Conservation (phyloP, 2,113 vertebrate genomes). For the Myrmophylax atrothorax region DNA sequence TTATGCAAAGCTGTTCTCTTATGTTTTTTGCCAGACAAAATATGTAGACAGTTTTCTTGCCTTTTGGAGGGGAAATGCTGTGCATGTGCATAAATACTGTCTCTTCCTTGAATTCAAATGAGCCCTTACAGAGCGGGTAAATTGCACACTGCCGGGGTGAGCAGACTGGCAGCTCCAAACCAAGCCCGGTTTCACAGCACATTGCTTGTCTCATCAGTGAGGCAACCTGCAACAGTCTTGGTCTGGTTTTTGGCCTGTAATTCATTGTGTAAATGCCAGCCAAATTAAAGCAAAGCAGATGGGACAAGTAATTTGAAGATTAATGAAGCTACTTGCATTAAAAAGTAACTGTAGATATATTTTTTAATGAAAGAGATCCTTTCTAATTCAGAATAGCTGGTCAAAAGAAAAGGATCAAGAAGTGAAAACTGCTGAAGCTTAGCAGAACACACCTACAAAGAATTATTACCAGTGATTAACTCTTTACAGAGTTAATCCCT, state of each 20-base stretch:
- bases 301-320: conserved; percentile 62
- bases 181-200: conserved; percentile 28
- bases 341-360: neutral
- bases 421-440: neutral
- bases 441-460: neutral
- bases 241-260: conserved; percentile 47
- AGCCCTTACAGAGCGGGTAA: conserved; percentile 1
- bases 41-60: conserved; percentile 42
- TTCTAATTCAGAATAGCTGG: neutral
- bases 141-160: neutral
- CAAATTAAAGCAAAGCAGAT: conserved; percentile 70
- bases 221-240: conserved; percentile 46
- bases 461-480: neutral
- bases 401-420: conserved; percentile 17
- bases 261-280: conserved; percentile 64
- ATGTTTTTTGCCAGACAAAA: conserved; percentile 57
- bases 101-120: conserved; percentile 28
- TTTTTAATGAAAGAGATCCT: conserved; percentile 14
- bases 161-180: conserved; percentile 22
- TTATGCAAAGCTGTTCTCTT: conserved; percentile 50
- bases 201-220: conserved; percentile 35
- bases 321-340: conserved; percentile 53
- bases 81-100: conserved; percentile 44
- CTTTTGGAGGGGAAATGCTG: conserved; percentile 44
- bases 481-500: conserved; percentile 2